These are phyloP conservation scores for Eurois occulta DNA, from an alignment of 2,888 invertebrate genomes.

Conservation along the genomic window DNA sequence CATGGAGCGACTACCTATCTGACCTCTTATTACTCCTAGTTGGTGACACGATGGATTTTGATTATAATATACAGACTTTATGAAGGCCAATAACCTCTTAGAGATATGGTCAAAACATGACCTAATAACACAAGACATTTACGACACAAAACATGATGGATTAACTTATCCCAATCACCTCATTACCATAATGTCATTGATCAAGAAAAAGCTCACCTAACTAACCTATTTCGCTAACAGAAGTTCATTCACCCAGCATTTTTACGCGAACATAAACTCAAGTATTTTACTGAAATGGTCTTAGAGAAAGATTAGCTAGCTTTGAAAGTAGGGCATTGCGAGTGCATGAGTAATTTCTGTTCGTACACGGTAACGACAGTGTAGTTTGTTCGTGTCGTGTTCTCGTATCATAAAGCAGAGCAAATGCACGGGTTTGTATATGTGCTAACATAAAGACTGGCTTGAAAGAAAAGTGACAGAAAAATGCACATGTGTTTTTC, in stretches of 20 bases:
- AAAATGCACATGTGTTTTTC: slow-evolving; percentile 50
- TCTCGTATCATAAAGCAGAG: slow-evolving; percentile 22
- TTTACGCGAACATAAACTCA: slow-evolving; percentile 23
- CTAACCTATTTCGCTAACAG: slow-evolving; percentile 21
- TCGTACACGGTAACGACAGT: slow-evolving; percentile 37
- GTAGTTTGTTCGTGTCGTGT: slow-evolving; percentile 52
- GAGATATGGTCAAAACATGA: not conserved
- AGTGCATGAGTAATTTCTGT: slow-evolving; percentile 61
- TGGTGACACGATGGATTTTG: too few species aligned
- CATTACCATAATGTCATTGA: slow-evolving; percentile 21
- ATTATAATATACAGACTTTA: not conserved
- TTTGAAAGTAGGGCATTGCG: slow-evolving; percentile 55
- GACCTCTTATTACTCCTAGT: too few species aligned
- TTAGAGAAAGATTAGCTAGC: slow-evolving; percentile 48
- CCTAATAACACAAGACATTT: not conserved
- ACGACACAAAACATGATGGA: slow-evolving; percentile 5
- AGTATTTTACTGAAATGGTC: slow-evolving; percentile 37
- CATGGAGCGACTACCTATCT: too few species aligned
- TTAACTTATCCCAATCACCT: not conserved
- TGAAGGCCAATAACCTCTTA: too few species aligned
- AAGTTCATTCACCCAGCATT: slow-evolving; percentile 40
- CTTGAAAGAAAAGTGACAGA: slow-evolving; percentile 46
- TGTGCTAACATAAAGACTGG: slow-evolving; percentile 37
- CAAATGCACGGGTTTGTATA: slow-evolving; percentile 25
- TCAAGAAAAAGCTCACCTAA: slow-evolving; percentile 11